phyloP scores from a whole-genome alignment of 2,113 vertebrate species.

The Ailurus styani region DNA sequence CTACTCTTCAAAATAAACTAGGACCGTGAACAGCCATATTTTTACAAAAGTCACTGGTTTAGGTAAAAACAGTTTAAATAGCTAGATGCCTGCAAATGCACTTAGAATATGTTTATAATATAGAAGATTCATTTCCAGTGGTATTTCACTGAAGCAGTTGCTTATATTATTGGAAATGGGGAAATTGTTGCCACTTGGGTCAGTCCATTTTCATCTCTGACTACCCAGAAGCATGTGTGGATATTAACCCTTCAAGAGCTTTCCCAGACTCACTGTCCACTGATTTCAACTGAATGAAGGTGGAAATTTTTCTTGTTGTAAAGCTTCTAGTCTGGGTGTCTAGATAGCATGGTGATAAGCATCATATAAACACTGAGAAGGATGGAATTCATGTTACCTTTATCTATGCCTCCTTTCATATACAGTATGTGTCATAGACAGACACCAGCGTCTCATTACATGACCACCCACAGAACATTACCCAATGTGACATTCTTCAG shows the following conservation, averaged over 20 bases:
- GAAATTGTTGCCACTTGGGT: constrained; percentile 42
- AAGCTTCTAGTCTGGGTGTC: constrained; percentile 61
- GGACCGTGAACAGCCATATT: not conserved
- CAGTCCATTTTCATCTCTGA: constrained; percentile 42
- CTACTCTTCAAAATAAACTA: constrained; percentile 63
- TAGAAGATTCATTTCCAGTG: constrained; percentile 57
- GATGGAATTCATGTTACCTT: constrained; percentile 75
- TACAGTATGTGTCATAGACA: constrained; percentile 74
- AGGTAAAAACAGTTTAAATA: constrained; percentile 54
- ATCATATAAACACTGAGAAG: constrained; percentile 70
- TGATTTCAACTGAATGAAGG: constrained; percentile 46
- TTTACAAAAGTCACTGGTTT: constrained; percentile 52
- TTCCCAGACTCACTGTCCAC: not conserved
- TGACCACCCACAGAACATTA: constrained; percentile 75
- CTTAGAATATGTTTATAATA: constrained; percentile 62
- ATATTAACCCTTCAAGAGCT: constrained; percentile 33
- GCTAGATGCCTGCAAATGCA: constrained; percentile 40
- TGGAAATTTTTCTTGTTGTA: constrained; percentile 54
- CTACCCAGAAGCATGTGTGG: not conserved
- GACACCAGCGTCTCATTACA: constrained; percentile 73
- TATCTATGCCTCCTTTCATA: constrained; percentile 71
- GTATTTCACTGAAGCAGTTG: constrained; percentile 35
- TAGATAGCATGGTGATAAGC: constrained; percentile 68
- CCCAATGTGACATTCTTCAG: constrained; percentile 68
- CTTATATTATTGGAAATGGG: constrained; percentile 63